phyloP scores from a whole-genome alignment of 2,888 invertebrate genomes.

The Agelastica alni region DNA sequence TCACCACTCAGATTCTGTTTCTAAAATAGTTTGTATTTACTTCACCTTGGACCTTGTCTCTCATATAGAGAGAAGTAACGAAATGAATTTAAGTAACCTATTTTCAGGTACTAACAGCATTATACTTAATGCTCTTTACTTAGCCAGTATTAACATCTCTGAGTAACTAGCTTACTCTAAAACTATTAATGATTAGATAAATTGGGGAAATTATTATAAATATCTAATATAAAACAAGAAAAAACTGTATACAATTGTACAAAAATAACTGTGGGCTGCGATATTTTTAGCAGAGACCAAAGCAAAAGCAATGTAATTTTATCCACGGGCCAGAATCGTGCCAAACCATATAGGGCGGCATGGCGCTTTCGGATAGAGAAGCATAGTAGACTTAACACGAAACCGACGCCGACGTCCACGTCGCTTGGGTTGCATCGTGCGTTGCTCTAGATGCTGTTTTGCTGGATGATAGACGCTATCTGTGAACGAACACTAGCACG shows the following conservation, averaged over 20 bases:
- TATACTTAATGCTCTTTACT: too few species aligned
- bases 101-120: conserved; percentile 4
- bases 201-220: conserved; percentile 46
- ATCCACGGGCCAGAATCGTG: conserved; percentile 56
- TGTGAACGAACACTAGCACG: too few species aligned
- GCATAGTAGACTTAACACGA: conserved; percentile 5
- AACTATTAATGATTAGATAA: conserved; percentile 21
- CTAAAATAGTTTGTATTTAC: background rate
- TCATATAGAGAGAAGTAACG: background rate
- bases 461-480: background rate
- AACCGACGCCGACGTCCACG: conserved; percentile 32
- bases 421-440: conserved; percentile 18
- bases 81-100: background rate
- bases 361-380: conserved; percentile 49
- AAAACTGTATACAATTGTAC: conserved; percentile 55
- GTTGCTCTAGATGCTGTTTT: background rate
- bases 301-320: conserved; percentile 59
- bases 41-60: background rate
- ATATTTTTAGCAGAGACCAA: conserved; percentile 57
- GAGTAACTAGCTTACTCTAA: background rate
- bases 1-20: background rate
- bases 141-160: too few species aligned
- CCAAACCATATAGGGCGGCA: conserved; percentile 59
- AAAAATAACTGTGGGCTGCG: conserved; percentile 55
- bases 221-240: conserved; percentile 53